These are phyloP conservation scores for Oikopleura albicans DNA, from an alignment of 23 tunicate species.

Conservation along the genomic window DNA sequence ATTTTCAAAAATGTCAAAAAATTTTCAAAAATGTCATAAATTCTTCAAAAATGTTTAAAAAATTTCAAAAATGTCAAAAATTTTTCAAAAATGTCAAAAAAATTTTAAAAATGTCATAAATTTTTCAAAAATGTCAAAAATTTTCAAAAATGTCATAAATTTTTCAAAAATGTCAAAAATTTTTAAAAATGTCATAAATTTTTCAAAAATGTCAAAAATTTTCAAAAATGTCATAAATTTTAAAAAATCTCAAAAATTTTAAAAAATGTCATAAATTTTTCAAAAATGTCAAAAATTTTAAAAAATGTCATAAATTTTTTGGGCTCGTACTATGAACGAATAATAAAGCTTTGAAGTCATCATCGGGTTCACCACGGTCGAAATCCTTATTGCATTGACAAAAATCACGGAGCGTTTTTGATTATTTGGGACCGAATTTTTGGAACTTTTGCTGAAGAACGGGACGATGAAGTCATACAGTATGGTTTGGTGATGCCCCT, in stretches of 20 bases:
- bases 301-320: not conserved
- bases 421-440: slow-evolving; percentile 81
- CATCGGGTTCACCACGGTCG: too few relatives aligned
- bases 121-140: not conserved
- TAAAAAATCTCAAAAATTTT: not conserved
- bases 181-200: not conserved
- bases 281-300: not conserved
- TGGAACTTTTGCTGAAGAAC: slow-evolving; percentile 81
- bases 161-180: not conserved
- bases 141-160: not conserved
- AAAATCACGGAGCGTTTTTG: slow-evolving; percentile 52
- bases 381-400: too few relatives aligned
- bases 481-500: slow-evolving; percentile 60
- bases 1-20: not conserved
- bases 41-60: not conserved
- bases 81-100: not conserved
- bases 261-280: not conserved
- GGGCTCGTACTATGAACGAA: too few relatives aligned
- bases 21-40: not conserved
- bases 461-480: slow-evolving; percentile 41
- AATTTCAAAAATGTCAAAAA: not conserved
- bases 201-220: not conserved
- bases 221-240: not conserved
- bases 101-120: not conserved
- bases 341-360: too few relatives aligned